Base-by-base conservation (phyloP, 2,113 vertebrate species). In the Leptobrachium leishanense region DNA sequence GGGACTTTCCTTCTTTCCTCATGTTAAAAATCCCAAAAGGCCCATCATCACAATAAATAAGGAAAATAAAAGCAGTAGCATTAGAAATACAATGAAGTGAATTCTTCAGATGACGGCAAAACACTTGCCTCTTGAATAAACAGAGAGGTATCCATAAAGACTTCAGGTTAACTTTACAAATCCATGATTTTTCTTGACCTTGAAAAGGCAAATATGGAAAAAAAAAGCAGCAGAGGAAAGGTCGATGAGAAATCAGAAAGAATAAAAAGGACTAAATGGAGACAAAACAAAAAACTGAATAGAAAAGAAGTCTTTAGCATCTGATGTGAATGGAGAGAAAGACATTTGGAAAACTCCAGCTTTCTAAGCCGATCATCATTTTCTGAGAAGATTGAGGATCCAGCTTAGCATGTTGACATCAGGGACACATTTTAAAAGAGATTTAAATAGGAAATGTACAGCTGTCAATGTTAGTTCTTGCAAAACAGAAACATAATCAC, bases 281-380 rank as follows among this genome's bases (percentile, higher is more conserved):
- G 43, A 5, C 10, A 54, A 13, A 53, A 72, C 3, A 72, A 50
- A 72, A 72, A 72, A 53, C 39, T 42, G 7, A 74, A 63, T 31
- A 68, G 31, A 64, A 68, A 70, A 70, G 53, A 69, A 43, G 53
- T 82, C 62, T 43, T 64, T 57, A 44, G 76, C 64, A 44, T 68
- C 11, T 57, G 41, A 59, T 54, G 55, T 74, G 20, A 62, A 68
- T 74, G 71, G 84, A 85, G 86, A 86, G 74, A 87, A 74, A 83
- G 84, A 75, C 87, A 44, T 62, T 13, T 72, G 5, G 62, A 86
- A 54, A 89, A 87, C 63, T 89, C 83, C 87, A 75, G 84, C 82
- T 84, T 41, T 75, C n/a, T 94, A 95, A 95, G 93, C 94, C 89
- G 93, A 94, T 95, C 94, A 93, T 72, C 85, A 79, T 85, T 84